These are phyloP conservation scores for Sebastes oblongus DNA, from an alignment of 2,797 vertebrate species.

Conservation along the genomic window DNA sequence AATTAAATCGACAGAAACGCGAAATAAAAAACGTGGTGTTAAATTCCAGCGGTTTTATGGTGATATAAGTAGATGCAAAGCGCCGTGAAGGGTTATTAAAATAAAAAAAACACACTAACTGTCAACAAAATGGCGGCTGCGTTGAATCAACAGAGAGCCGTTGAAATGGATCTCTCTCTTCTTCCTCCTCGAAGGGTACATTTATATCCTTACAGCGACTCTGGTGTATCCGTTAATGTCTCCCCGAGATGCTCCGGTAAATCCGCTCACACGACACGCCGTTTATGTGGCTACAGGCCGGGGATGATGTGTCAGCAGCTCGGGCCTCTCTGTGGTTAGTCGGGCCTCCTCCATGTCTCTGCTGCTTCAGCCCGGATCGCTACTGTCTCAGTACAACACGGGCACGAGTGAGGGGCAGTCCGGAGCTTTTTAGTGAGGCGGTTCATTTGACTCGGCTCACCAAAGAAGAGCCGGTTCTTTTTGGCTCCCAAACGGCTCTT, in stretches of 20 bases:
- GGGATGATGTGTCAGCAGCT: slow-evolving; percentile 74
- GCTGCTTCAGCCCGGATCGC: slow-evolving; percentile 84
- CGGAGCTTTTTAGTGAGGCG: too few species aligned
- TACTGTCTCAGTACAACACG: slow-evolving; percentile 86
- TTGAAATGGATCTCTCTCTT: slow-evolving; percentile 86
- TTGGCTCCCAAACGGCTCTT: too few species aligned
- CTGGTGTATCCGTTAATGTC: slow-evolving; percentile 61
- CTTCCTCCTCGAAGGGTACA: slow-evolving; percentile 55
- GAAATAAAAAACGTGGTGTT: too few species aligned
- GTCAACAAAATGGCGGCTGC: slow-evolving; percentile 90
- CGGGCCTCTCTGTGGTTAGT: slow-evolving; percentile 81
- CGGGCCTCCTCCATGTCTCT: slow-evolving; percentile 88
- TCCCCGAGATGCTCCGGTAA: slow-evolving; percentile 66
- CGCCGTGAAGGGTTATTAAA: slow-evolving; percentile 79
- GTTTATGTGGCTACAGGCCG: slow-evolving; percentile 72
- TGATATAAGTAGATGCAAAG: too few species aligned
- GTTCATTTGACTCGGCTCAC: too few species aligned
- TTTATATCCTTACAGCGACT: slow-evolving; percentile 59
- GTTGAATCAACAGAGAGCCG: slow-evolving; percentile 85
- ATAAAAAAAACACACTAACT: slow-evolving; percentile 84
- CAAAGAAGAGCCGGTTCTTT: too few species aligned
- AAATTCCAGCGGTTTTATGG: too few species aligned
- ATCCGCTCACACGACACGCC: slow-evolving; percentile 64
- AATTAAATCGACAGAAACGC: too few species aligned
- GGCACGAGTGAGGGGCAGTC: slow-evolving; percentile 39